Evolutionary conservation across 2,888 invertebrate genomes (phyloP), one percentile per base, ranked within the genome.

Genomic region (Petrolisthes manimaculis): DNA sequence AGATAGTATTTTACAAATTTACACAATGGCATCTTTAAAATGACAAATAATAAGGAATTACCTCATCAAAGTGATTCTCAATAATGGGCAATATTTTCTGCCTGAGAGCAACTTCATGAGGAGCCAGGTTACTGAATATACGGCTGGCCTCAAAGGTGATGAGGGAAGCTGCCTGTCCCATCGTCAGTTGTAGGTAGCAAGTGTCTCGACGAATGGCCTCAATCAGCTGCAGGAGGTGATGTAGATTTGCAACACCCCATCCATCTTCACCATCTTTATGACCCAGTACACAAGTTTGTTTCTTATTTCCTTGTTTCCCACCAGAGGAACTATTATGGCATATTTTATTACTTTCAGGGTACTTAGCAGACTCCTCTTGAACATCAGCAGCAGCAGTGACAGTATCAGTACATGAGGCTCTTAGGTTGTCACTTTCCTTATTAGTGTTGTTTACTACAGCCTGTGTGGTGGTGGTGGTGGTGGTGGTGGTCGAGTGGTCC

Each of bases 181-280:
- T 74, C 14, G 88, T 88, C 51, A 88, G 67, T 51, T 88, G 83
- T 74, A 88, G 81, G 56, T 61, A 69, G 21, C 84, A 82, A 67
- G 88, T 61, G 54, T 86, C 82, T 55, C 78, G 74, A n/a, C 89
- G 80, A n/a, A 89, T 55, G 8, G 86, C 79, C 12, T 85, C 84
- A 21, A 84, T 85, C 71, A 87, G 54, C 69, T 87, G 75, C 14
- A 89, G 56, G 24, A 89, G 85, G 67, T 89, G 89, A 74, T 89
- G 89, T 12, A 89, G 85, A 78, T 87, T 89, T 5, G 87, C 84
- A 5, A 67, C 83, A 5, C 14, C 14, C 37, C n/a, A 54, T 55
- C 37, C 37, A 37, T 37, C 37, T 37, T 37, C 37, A 37, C 2
- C 37, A 37, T 37, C 2, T 37, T 1, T 37, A 37, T 37, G 37